Evolutionary conservation across 2,113 vertebrate species (phyloP).

Genomic region (Microcebus tavaratra): DNA sequence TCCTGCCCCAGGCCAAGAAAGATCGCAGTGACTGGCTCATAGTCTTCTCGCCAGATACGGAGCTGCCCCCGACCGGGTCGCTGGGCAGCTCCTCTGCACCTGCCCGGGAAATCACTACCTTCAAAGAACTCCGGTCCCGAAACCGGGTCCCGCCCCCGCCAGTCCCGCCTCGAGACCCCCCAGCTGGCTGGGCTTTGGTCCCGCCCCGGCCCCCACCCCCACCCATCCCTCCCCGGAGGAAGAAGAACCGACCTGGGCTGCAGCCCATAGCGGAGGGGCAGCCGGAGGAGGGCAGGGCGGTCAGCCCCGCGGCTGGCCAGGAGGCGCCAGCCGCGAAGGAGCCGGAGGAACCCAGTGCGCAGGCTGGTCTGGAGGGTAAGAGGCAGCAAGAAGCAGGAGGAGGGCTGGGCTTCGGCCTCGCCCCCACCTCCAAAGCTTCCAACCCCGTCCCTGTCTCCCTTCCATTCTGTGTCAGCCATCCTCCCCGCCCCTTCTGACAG

Average conservation of each 20-base stretch:
- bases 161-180: slow-evolving; percentile 59
- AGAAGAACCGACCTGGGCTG: slow-evolving; percentile 86
- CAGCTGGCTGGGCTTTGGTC: slow-evolving; percentile 69
- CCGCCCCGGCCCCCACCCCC: slow-evolving; percentile 75
- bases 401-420: background rate
- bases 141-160: slow-evolving; percentile 78
- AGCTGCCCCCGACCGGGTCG: slow-evolving; percentile 82
- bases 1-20: slow-evolving; percentile 85
- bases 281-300: slow-evolving; percentile 80
- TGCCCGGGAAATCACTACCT: slow-evolving; percentile 92
- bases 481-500: background rate
- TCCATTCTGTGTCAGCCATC: background rate
- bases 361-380: slow-evolving; percentile 62
- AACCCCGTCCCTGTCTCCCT: background rate
- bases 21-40: slow-evolving; percentile 95
- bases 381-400: background rate
- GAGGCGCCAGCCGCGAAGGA: slow-evolving; percentile 61
- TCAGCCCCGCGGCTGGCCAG: slow-evolving; percentile 70
- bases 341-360: background rate
- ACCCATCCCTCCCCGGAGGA: slow-evolving; percentile 86
- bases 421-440: background rate
- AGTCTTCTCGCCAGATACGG: slow-evolving; percentile 93
- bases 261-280: slow-evolving; percentile 87
- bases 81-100: slow-evolving; percentile 69
- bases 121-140: slow-evolving; percentile 93